phyloP scores from a whole-genome alignment of 2,797 vertebrate species.

The Echiichthys vipera region DNA sequence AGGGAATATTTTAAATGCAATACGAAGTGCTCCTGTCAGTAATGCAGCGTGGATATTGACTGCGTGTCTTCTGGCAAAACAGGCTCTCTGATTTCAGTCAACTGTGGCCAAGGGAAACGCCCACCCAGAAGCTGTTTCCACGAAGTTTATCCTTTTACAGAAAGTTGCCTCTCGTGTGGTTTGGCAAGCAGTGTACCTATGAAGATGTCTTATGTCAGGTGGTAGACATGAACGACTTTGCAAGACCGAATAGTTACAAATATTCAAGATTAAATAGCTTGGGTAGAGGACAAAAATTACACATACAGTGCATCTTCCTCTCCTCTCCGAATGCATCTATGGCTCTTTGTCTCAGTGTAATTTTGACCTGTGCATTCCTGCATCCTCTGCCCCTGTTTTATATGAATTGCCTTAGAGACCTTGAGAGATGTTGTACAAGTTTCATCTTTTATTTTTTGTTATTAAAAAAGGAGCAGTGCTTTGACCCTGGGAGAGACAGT shows the following conservation, averaged over 20 bases:
- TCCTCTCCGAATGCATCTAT: background rate
- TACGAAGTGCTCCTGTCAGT: background rate
- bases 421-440: slow-evolving; percentile 55
- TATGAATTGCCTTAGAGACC: slow-evolving; percentile 45
- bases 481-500: slow-evolving; percentile 61
- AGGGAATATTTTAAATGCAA: background rate
- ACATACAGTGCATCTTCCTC: background rate
- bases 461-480: slow-evolving; percentile 55
- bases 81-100: background rate
- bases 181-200: background rate
- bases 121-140: slow-evolving; percentile 11
- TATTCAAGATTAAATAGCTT: too few species aligned
- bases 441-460: slow-evolving; percentile 71
- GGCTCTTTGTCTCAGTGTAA: slow-evolving; percentile 13
- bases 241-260: too few species aligned
- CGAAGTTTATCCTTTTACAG: background rate
- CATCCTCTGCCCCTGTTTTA: slow-evolving; percentile 26
- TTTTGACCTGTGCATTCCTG: slow-evolving; percentile 13
- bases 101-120: background rate
- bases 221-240: background rate
- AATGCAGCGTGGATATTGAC: background rate
- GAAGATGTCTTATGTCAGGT: background rate
- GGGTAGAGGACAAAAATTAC: too few species aligned
- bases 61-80: background rate
- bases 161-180: background rate